phyloP scores from a whole-genome alignment of 2,113 vertebrate species.

The Eudorcas thomsonii region DNA sequence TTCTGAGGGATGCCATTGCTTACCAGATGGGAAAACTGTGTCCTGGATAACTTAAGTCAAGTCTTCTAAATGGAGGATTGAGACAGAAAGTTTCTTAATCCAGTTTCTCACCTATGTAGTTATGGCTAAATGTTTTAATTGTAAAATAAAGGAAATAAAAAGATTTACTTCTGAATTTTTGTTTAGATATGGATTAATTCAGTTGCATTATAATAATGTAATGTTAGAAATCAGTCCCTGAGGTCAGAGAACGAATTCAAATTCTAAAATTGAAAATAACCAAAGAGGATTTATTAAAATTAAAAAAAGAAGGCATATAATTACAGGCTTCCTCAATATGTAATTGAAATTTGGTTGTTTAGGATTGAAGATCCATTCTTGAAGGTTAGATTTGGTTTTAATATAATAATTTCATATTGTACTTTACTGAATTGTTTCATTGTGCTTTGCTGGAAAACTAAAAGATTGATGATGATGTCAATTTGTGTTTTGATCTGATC shows the following conservation, averaged over 20 bases:
- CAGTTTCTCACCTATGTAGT: not conserved
- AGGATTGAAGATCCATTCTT: constrained; percentile 13
- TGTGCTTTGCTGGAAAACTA: not conserved
- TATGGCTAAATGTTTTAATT: not conserved
- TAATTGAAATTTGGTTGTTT: constrained; percentile 23
- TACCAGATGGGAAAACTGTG: not conserved
- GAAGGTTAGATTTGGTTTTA: constrained; percentile 25
- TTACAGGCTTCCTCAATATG: not conserved
- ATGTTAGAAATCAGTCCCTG: not conserved
- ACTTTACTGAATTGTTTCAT: constrained; percentile 5
- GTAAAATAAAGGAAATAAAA: not conserved
- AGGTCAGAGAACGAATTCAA: not conserved
- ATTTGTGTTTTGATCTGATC: not conserved
- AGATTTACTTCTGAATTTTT: constrained; percentile 10
- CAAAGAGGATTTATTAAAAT: not conserved
- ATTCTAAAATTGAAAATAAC: constrained; percentile 37
- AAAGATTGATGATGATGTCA: not conserved
- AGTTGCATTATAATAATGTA: not conserved
- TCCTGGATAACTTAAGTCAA: not conserved
- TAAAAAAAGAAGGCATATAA: not conserved
- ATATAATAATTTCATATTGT: not conserved
- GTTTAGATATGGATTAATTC: not conserved
- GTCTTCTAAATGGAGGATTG: not conserved
- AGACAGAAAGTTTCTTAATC: not conserved
- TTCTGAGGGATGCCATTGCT: not conserved